A percentile compares a stretch with the other conserved stretches of the same genome.
phyloP scores from a whole-genome alignment of 2,113 vertebrate genomes.

The Ailurus styani region DNA sequence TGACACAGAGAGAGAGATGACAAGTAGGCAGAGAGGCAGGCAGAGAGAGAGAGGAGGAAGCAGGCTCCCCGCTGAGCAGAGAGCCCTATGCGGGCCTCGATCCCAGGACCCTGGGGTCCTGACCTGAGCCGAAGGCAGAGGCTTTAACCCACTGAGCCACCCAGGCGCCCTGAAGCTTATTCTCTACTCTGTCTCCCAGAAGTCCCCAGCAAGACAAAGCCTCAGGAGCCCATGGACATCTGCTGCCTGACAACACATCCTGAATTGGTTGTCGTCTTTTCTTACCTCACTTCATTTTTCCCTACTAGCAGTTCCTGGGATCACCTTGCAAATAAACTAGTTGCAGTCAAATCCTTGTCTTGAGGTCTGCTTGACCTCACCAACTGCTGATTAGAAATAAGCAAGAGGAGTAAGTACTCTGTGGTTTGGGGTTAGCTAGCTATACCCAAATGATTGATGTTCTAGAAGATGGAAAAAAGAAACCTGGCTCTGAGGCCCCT shows the following conservation, averaged over 20 bases:
- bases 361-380: neutral
- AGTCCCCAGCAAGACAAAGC: neutral
- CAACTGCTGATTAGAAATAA: conserved; percentile 18
- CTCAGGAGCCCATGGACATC: neutral
- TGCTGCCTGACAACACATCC: neutral
- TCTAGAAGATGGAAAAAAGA: neutral
- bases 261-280: neutral
- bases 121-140: no score
- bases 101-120: no score
- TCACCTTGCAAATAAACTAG: neutral
- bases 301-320: neutral
- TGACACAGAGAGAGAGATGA: no score
- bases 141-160: no score
- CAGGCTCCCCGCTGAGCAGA: no score
- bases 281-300: neutral
- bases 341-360: neutral
- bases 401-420: neutral
- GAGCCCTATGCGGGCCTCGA: no score
- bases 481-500: neutral
- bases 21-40: no score
- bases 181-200: neutral
- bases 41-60: no score
- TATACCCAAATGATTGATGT: neutral
- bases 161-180: neutral
- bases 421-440: neutral